Evolutionary conservation across 2,113 vertebrate genomes (phyloP).

Genomic region (Heptranchias perlo): DNA sequence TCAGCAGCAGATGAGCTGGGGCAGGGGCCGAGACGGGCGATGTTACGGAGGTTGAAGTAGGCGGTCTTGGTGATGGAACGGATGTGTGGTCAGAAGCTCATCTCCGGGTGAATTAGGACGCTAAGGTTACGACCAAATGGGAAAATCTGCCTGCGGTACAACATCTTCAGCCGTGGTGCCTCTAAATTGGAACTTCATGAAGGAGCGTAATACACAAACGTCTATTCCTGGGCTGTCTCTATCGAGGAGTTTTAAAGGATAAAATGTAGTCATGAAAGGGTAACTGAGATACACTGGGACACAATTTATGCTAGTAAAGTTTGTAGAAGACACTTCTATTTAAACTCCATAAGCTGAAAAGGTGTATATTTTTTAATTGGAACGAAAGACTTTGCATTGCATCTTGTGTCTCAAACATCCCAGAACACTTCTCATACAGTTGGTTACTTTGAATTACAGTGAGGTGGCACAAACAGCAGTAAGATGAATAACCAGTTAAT

Average conservation of each 20-base stretch:
- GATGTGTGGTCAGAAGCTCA: too few relatives aligned
- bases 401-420: not conserved
- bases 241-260: not conserved
- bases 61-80: too few relatives aligned
- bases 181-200: too few relatives aligned
- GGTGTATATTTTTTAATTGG: not conserved
- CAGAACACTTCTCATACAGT: not conserved
- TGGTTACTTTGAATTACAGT: not conserved
- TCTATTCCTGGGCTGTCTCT: not conserved
- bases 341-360: not conserved
- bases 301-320: not conserved
- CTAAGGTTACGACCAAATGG: too few relatives aligned
- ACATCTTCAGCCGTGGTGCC: too few relatives aligned
- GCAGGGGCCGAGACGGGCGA: too few relatives aligned
- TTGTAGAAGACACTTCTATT: not conserved
- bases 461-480: not conserved
- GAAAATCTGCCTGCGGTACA: too few relatives aligned
- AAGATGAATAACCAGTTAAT: not conserved
- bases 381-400: not conserved
- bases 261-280: not conserved
- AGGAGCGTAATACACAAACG: too few relatives aligned
- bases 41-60: too few relatives aligned
- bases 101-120: too few relatives aligned
- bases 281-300: not conserved
- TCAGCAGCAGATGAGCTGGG: too few relatives aligned